phyloP scores from a whole-genome alignment of 2,888 invertebrate species.

The Diaprepes abbreviatus region DNA sequence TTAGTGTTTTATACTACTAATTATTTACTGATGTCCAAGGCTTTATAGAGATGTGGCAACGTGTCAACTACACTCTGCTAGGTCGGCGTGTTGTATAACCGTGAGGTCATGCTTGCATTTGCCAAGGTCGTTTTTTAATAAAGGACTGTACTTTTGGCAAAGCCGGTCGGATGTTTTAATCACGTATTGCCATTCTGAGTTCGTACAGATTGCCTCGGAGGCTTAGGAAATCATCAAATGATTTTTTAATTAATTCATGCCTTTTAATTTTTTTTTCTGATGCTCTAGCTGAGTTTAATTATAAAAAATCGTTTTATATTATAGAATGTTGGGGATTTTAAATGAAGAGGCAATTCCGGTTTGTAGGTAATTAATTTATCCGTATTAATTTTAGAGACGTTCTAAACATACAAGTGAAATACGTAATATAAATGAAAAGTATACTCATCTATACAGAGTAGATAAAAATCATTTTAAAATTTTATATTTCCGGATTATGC shows the following conservation, averaged over 20 bases:
- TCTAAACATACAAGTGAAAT: too few species aligned
- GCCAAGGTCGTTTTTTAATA: conserved; percentile 38
- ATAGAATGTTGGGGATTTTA: too few species aligned
- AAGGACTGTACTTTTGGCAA: conserved; percentile 25
- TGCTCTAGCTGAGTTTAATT: not conserved
- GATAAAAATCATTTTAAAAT: too few species aligned
- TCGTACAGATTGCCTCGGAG: not conserved
- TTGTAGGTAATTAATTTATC: too few species aligned
- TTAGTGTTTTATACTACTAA: not conserved
- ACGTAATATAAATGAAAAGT: too few species aligned
- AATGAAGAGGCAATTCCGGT: too few species aligned
- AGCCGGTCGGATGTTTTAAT: not conserved
- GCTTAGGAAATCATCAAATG: not conserved
- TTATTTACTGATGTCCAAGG: not conserved
- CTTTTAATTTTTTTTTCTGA: not conserved
- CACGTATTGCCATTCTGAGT: not conserved
- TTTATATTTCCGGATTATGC: too few species aligned
- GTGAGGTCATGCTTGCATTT: conserved; percentile 39
- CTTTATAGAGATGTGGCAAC: conserved; percentile 21
- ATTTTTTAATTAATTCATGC: not conserved
- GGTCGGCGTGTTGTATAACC: conserved; percentile 15
- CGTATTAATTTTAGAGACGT: too few species aligned
- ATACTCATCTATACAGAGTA: too few species aligned
- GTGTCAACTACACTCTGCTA: not conserved
- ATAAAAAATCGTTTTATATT: too few species aligned